Conservation (phyloP, 37 sponge, comb jelly and placozoan species). For the Mnemiopsis leidyi region DNA sequence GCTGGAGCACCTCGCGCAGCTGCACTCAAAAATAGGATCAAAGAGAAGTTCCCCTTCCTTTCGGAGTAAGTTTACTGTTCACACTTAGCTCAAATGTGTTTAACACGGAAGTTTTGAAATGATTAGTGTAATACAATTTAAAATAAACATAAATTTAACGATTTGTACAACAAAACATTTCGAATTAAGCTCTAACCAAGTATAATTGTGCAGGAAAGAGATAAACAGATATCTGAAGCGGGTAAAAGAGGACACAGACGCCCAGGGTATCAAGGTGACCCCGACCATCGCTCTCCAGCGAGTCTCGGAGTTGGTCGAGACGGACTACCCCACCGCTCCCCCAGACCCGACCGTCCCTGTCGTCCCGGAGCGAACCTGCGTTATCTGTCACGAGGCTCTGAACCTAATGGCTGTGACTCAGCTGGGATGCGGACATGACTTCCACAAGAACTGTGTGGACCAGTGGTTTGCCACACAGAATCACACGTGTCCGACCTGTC, state of each 20-base stretch:
- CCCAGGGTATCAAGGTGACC: neutral
- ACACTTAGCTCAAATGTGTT: no score
- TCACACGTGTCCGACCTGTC: slow-evolving; percentile 47
- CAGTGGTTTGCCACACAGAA: slow-evolving; percentile 50
- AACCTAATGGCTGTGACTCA: neutral
- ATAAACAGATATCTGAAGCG: slow-evolving; percentile 30
- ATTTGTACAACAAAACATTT: no score
- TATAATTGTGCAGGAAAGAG: slow-evolving; percentile 31
- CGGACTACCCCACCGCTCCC: slow-evolving; percentile 32
- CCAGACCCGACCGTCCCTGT: neutral
- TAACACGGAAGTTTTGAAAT: no score
- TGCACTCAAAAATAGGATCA: slow-evolving; percentile 39
- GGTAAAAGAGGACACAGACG: slow-evolving; percentile 18
- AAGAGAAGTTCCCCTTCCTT: slow-evolving; percentile 32
- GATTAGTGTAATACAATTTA: no score
- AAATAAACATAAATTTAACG: no score
- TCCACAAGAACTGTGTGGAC: slow-evolving; percentile 58
- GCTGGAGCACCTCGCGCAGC: neutral
- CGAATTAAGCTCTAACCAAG: no score
- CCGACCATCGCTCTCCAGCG: neutral
- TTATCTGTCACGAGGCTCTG: slow-evolving; percentile 44
- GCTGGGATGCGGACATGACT: slow-evolving; percentile 45
- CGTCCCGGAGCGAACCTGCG: neutral
- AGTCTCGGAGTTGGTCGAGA: neutral
- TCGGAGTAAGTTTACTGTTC: slow-evolving; percentile 60